Percentiles rank a stretch among this genome's conserved stretches.
Evolutionary conservation across 1,140 invertebrate species (phyloP).

Genomic region (Tetramorium alpestre): DNA sequence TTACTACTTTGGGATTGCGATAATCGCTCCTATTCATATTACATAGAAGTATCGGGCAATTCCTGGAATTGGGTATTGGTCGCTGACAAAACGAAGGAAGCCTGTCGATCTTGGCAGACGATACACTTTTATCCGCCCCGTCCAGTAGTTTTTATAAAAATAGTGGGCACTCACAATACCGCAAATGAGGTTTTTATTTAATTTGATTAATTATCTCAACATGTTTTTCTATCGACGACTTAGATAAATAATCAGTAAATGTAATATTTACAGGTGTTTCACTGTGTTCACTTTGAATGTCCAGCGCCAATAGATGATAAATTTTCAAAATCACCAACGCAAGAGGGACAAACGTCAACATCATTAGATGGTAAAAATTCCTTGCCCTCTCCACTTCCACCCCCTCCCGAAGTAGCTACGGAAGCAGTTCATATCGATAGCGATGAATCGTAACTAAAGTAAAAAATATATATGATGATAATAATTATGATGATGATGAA

Average conservation of each 20-base stretch:
- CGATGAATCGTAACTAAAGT: conserved; percentile 69
- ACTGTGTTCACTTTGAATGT: conserved; percentile 99
- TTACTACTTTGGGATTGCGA: conserved; percentile 99
- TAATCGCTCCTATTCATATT: conserved; percentile 97
- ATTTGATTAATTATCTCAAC: not conserved
- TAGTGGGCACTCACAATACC: conserved; percentile 98
- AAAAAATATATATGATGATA: not conserved
- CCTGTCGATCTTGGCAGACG: conserved; percentile 96
- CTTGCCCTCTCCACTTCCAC: conserved; percentile 27
- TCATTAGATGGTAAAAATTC: conserved; percentile 15
- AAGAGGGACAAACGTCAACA: conserved; percentile 65
- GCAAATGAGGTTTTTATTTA: conserved; percentile 93
- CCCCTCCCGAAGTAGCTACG: conserved; percentile 76
- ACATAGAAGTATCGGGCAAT: conserved; percentile 98
- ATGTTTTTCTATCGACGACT: not conserved
- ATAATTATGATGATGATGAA: not conserved
- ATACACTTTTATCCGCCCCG: conserved; percentile 91
- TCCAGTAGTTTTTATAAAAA: conserved; percentile 97
- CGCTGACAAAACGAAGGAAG: conserved; percentile 91
- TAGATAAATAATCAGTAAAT: not conserved
- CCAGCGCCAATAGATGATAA: conserved; percentile 89
- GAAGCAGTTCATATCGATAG: conserved; percentile 81
- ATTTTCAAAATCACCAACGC: conserved; percentile 71
- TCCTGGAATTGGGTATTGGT: conserved; percentile 95
- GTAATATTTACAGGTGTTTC: conserved; percentile 92